phyloP scores from a whole-genome alignment of 2,888 invertebrate genomes.

The Lepidochrysops patricia region DNA sequence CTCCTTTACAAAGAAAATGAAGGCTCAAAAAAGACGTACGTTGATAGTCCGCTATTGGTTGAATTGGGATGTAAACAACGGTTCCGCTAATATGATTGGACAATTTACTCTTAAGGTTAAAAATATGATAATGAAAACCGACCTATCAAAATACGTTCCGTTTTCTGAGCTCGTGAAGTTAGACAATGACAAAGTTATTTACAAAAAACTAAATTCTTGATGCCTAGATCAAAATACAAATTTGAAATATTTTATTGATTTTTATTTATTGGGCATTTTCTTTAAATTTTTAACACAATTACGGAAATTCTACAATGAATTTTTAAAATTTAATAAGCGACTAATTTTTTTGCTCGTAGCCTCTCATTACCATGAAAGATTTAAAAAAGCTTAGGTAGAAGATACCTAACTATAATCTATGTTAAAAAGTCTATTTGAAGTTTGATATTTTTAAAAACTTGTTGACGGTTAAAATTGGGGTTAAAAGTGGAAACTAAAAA shows the following conservation, averaged over 20 bases:
- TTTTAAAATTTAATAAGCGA: too few species aligned
- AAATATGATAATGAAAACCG: slow-evolving; percentile 37
- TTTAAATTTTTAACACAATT: too few species aligned
- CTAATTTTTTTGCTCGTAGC: too few species aligned
- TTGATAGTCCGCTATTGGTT: slow-evolving; percentile 52
- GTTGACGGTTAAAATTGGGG: background rate
- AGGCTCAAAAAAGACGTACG: slow-evolving; percentile 35
- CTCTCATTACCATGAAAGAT: too few species aligned
- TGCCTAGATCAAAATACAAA: too few species aligned
- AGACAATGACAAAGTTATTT: background rate
- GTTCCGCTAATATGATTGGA: slow-evolving; percentile 38
- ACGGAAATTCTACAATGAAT: too few species aligned
- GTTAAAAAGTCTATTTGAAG: background rate
- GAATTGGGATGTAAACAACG: slow-evolving; percentile 34
- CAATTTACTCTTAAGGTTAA: slow-evolving; percentile 15
- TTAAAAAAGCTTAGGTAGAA: too few species aligned
- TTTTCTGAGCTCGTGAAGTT: background rate
- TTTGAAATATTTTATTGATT: too few species aligned
- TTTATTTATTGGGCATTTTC: too few species aligned
- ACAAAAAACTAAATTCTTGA: too few species aligned
- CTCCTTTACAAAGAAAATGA: slow-evolving; percentile 64
- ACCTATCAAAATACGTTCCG: slow-evolving; percentile 23
- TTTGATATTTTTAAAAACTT: background rate
- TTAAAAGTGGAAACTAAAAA: background rate
- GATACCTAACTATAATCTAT: too few species aligned